Percentiles rank a stretch among this genome's conserved stretches.
phyloP scores from a whole-genome alignment of 1,140 invertebrate genomes.

The Drosophila cardini region DNA sequence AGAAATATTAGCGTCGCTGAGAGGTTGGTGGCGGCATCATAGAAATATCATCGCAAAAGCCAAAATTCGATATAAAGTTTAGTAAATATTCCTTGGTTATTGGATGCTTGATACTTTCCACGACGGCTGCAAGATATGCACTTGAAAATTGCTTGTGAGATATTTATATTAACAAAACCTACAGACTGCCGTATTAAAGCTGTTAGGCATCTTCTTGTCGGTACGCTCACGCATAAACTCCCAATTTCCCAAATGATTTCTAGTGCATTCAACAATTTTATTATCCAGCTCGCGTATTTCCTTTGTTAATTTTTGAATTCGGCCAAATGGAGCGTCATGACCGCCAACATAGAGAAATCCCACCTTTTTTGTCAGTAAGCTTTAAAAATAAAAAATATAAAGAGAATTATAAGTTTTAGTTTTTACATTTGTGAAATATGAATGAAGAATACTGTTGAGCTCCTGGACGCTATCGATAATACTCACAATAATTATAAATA shows the following conservation, averaged over 20 bases:
- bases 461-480: too few relatives aligned
- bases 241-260: slow-evolving; percentile 90
- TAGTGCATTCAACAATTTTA: slow-evolving; percentile 98
- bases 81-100: slow-evolving; percentile 93
- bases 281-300: slow-evolving; percentile 92
- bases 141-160: neutral
- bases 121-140: slow-evolving; percentile 87
- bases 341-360: slow-evolving; percentile 93
- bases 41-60: slow-evolving; percentile 87
- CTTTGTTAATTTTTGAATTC: slow-evolving; percentile 91
- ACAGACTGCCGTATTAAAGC: slow-evolving; percentile 92
- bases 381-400: slow-evolving; percentile 35
- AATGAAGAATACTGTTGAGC: too few relatives aligned
- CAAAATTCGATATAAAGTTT: slow-evolving; percentile 89
- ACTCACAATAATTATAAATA: too few relatives aligned
- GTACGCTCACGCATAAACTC: slow-evolving; percentile 97
- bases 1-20: slow-evolving; percentile 35
- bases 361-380: slow-evolving; percentile 87
- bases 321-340: slow-evolving; percentile 87
- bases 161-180: slow-evolving; percentile 58
- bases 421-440: neutral
- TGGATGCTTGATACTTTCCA: slow-evolving; percentile 90
- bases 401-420: neutral
- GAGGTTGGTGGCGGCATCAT: slow-evolving; percentile 88
- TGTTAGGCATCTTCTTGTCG: slow-evolving; percentile 99